These are phyloP conservation scores for Stenichneumon culpator DNA, from an alignment of 2,888 invertebrate genomes.

Conservation along the genomic window DNA sequence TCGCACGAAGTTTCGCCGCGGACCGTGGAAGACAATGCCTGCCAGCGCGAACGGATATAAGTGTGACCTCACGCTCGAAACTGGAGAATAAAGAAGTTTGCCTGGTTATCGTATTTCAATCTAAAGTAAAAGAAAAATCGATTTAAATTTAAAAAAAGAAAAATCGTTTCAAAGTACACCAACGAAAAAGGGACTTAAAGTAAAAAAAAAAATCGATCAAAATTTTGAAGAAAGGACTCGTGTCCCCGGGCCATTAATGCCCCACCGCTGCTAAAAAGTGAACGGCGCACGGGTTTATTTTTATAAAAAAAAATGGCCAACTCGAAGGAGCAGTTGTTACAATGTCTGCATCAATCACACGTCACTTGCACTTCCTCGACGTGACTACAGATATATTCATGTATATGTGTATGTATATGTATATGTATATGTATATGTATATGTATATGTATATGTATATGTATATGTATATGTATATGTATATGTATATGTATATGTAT, in stretches of 20 bases:
- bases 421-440: background rate
- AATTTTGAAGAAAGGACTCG: too few species aligned
- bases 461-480: too few species aligned
- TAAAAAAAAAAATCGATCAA: too few species aligned
- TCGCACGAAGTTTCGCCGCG: slow-evolving; percentile 24
- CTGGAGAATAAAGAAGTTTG: background rate
- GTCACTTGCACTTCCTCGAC: slow-evolving; percentile 23
- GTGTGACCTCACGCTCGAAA: slow-evolving; percentile 23
- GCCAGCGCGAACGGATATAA: slow-evolving; percentile 41
- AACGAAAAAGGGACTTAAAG: too few species aligned
- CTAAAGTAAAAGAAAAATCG: too few species aligned
- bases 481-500: too few species aligned
- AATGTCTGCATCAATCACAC: slow-evolving; percentile 9
- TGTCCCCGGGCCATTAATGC: background rate
- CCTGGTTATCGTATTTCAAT: background rate
- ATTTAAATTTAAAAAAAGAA: too few species aligned
- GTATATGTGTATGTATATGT: background rate
- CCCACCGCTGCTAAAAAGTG: background rate
- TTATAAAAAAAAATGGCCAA: background rate
- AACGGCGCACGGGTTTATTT: slow-evolving; percentile 1
- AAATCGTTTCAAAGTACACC: too few species aligned
- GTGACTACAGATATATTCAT: slow-evolving; percentile 1
- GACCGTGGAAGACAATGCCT: slow-evolving; percentile 41
- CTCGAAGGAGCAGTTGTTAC: background rate
- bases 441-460: background rate